Percentiles rank a stretch among this genome's conserved stretches.
Conservation (phyloP, 1,140 invertebrate genomes). For the Oncopodura yosiiana region DNA sequence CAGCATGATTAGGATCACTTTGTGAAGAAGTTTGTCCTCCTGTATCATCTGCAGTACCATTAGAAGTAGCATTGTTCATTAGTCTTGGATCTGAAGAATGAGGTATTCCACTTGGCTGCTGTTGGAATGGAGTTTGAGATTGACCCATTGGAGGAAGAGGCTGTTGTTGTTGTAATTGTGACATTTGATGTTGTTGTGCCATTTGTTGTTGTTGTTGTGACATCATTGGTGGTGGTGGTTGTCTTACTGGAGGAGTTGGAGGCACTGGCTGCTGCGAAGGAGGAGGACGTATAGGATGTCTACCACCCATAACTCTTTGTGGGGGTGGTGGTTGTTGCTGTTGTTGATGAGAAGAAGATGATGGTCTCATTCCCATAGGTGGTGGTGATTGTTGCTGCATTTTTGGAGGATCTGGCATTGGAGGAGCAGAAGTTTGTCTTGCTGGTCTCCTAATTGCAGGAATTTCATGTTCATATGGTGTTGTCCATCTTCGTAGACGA, state of each 20-base stretch:
- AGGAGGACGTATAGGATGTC: not conserved
- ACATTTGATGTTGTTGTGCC: slow-evolving; percentile 1
- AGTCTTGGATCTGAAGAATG: not conserved
- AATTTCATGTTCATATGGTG: no score
- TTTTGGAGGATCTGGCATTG: not conserved
- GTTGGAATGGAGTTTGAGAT: not conserved
- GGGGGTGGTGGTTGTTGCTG: not conserved
- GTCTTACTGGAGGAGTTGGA: not conserved
- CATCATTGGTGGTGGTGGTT: not conserved
- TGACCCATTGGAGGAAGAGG: not conserved
- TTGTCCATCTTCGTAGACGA: slow-evolving; percentile 11
- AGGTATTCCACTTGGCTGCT: not conserved
- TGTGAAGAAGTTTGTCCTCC: not conserved
- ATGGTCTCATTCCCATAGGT: not conserved
- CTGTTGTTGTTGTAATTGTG: not conserved
- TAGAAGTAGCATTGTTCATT: not conserved
- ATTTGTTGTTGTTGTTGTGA: slow-evolving; percentile 5
- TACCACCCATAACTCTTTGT: not conserved
- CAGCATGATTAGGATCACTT: not conserved
- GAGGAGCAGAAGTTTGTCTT: slow-evolving; percentile 3
- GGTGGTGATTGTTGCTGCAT: slow-evolving; percentile 1
- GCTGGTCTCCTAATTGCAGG: slow-evolving; percentile 1
- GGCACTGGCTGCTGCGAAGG: not conserved
- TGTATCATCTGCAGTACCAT: not conserved
- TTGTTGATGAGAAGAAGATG: not conserved